A percentile compares a stretch with the other conserved stretches of the same genome.
phyloP scores from a whole-genome alignment of 2,888 invertebrate species.

The Chirona hameri region DNA sequence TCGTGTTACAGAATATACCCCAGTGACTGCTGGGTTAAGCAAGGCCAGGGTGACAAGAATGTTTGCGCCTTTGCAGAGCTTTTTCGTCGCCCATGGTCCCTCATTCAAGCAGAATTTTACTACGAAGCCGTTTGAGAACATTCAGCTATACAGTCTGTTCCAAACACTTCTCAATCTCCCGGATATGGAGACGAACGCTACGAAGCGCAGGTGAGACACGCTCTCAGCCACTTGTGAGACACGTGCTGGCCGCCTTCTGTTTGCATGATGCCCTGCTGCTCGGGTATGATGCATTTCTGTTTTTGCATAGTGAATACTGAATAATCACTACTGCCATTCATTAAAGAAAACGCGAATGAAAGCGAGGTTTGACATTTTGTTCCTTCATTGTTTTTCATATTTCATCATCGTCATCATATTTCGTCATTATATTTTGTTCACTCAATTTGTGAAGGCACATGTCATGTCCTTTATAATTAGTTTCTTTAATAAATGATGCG shows the following conservation, averaged over 20 bases:
- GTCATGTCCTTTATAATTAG: too few species aligned
- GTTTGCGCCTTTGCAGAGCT: slow-evolving; percentile 28
- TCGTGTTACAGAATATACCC: too few species aligned
- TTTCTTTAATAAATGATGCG: too few species aligned
- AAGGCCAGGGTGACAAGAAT: not conserved
- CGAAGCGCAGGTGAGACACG: not conserved
- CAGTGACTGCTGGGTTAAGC: too few species aligned
- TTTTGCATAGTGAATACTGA: not conserved
- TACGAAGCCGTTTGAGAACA: slow-evolving; percentile 38
- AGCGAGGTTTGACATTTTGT: too few species aligned
- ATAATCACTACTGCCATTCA: not conserved
- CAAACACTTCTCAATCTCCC: slow-evolving; percentile 35
- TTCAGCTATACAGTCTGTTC: slow-evolving; percentile 39
- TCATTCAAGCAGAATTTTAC: slow-evolving; percentile 35
- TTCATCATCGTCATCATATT: too few species aligned
- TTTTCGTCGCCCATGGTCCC: slow-evolving; percentile 38
- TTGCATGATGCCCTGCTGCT: too few species aligned
- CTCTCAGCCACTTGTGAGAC: not conserved
- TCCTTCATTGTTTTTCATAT: too few species aligned
- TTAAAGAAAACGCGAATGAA: too few species aligned
- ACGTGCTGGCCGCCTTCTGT: too few species aligned
- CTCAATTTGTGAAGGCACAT: too few species aligned
- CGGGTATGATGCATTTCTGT: not conserved
- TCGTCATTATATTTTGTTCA: too few species aligned
- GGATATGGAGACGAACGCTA: not conserved